Conservation (phyloP, 2,797 vertebrate genomes). For the Sardinella longiceps region DNA sequence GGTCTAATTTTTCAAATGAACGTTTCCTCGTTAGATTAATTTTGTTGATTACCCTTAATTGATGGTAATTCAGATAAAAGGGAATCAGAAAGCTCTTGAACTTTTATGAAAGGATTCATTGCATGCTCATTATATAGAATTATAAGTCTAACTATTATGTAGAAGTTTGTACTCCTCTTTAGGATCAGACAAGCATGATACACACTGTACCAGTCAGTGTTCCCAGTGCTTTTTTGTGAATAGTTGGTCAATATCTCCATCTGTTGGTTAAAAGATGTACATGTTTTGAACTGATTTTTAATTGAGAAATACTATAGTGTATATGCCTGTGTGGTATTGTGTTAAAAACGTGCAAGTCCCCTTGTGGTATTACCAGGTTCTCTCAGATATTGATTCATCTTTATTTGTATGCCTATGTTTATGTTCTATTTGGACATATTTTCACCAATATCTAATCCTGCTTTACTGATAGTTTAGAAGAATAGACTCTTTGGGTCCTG, state of each 20-base stretch:
- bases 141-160: no score
- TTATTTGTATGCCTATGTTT: no score
- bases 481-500: no score
- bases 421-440: no score
- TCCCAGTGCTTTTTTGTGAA: neutral
- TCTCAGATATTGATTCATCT: no score
- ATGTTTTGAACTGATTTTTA: neutral
- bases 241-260: conserved; percentile 5
- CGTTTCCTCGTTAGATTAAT: neutral
- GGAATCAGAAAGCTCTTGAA: neutral
- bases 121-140: neutral
- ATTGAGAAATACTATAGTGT: neutral
- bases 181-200: neutral
- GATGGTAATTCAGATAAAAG: neutral
- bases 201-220: neutral
- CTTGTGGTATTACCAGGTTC: no score
- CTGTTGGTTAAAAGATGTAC: neutral
- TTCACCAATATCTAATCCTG: no score
- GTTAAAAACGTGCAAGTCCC: no score
- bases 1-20: conserved; percentile 2
- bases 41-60: neutral
- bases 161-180: neutral
- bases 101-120: neutral
- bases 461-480: no score
- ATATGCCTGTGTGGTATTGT: no score